A percentile compares a stretch with the other conserved stretches of the same genome.
phyloP scores from a whole-genome alignment of 1,140 invertebrate species.

The Sinonovacula constricta region DNA sequence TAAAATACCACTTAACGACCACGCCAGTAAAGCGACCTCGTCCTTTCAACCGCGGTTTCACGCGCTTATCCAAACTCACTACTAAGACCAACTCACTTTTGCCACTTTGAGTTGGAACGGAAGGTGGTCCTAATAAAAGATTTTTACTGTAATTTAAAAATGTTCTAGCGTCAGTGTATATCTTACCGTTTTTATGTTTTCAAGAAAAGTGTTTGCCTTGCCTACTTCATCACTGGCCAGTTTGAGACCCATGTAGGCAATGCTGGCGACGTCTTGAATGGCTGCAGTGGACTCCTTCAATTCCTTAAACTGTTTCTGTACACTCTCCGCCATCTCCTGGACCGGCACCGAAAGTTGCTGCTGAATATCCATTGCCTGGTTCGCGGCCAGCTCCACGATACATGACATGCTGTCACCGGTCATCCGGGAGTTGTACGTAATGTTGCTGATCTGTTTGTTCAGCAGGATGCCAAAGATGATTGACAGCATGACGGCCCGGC shows the following conservation, averaged over 20 bases:
- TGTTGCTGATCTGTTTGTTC: conserved; percentile 13
- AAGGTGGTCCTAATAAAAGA: too few relatives aligned
- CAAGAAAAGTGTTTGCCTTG: not conserved
- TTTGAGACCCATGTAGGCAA: not conserved
- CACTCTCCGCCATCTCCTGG: conserved; percentile 6
- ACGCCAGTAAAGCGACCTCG: too few relatives aligned
- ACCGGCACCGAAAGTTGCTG: conserved; percentile 3
- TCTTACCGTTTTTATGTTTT: conserved; percentile 12
- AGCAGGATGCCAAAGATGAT: conserved; percentile 41
- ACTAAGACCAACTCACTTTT: too few relatives aligned
- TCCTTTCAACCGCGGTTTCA: too few relatives aligned
- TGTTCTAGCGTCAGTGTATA: too few relatives aligned
- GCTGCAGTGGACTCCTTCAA: not conserved
- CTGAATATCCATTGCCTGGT: conserved; percentile 25
- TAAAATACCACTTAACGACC: too few relatives aligned
- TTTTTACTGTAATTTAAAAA: too few relatives aligned
- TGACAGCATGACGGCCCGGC: conserved; percentile 23
- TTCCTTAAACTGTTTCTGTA: conserved; percentile 14
- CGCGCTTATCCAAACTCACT: too few relatives aligned
- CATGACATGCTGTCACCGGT: conserved; percentile 42
- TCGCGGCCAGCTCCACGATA: conserved; percentile 30
- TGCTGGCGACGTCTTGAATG: not conserved
- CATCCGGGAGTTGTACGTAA: conserved; percentile 15
- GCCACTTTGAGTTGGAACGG: too few relatives aligned
- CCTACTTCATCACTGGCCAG: not conserved